Conservation (phyloP, 2,113 vertebrate genomes). For the Serilophus lunatus region DNA sequence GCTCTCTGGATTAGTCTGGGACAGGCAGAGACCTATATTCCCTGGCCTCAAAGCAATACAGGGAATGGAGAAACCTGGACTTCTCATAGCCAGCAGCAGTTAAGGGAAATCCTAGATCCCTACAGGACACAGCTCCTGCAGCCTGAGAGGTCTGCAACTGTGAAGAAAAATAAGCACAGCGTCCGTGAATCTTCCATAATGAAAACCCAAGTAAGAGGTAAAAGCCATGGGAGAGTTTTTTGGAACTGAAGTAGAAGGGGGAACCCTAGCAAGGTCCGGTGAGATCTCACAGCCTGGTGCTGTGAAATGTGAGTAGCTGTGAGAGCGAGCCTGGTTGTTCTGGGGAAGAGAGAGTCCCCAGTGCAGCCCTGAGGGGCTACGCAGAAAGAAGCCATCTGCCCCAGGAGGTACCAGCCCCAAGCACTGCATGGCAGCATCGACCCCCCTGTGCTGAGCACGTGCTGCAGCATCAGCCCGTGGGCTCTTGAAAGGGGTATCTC, state of each 20-base stretch:
- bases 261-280: accelerated
- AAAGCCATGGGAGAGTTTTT: neutral
- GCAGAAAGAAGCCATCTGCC: neutral
- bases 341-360: accelerated
- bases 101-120: neutral
- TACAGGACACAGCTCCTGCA: neutral
- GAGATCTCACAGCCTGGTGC: neutral
- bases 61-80: neutral
- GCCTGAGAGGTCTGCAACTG: neutral
- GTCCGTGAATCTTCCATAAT: neutral
- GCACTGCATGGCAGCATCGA: accelerated
- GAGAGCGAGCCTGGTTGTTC: neutral
- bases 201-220: neutral
- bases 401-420: neutral
- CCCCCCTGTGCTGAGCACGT: neutral
- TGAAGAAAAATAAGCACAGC: neutral
- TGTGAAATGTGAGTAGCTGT: accelerated
- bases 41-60: neutral
- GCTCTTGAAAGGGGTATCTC: accelerated
- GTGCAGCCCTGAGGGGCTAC: accelerated
- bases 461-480: neutral
- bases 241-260: neutral
- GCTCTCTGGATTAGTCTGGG: neutral
- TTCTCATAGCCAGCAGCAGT: neutral
- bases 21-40: neutral